These are phyloP conservation scores for Pteronura brasiliensis DNA, from an alignment of 2,113 vertebrate species.

Conservation along the genomic window DNA sequence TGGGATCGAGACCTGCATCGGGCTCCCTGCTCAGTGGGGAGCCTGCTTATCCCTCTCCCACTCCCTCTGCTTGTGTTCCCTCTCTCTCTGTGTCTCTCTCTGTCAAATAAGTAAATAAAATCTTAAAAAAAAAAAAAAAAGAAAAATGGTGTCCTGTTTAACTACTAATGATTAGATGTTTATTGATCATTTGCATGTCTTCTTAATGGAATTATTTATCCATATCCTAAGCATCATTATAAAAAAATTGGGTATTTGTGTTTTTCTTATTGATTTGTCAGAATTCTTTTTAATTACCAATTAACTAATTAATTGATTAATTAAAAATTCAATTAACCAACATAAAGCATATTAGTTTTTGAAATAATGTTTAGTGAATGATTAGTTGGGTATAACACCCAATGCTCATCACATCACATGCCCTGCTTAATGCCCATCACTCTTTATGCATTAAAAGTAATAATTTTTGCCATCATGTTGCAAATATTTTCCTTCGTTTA, in stretches of 20 bases:
- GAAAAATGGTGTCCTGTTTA: not conserved
- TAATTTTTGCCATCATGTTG: not conserved
- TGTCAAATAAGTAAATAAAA: too few species aligned
- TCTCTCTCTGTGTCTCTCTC: too few species aligned
- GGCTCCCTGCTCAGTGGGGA: too few species aligned
- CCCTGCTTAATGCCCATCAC: too few species aligned
- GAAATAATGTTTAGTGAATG: too few species aligned
- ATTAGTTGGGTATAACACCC: too few species aligned
- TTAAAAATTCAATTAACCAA: not conserved
- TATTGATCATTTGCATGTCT: not conserved
- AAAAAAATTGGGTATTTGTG: not conserved
- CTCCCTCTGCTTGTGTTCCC: too few species aligned
- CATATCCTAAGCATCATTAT: not conserved
- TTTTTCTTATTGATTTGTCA: conserved; percentile 16
- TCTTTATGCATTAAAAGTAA: not conserved
- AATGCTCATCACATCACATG: too few species aligned
- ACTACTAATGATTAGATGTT: not conserved
- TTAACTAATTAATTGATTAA: too few species aligned
- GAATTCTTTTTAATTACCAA: not conserved
- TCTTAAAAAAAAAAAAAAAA: not conserved
- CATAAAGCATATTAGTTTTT: not conserved
- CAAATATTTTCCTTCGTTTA: not conserved
- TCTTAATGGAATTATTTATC: not conserved
- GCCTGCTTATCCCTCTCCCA: too few species aligned
- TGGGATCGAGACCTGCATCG: too few species aligned